phyloP scores from a whole-genome alignment of 2,888 invertebrate species.

The Strigamia maritima region DNA sequence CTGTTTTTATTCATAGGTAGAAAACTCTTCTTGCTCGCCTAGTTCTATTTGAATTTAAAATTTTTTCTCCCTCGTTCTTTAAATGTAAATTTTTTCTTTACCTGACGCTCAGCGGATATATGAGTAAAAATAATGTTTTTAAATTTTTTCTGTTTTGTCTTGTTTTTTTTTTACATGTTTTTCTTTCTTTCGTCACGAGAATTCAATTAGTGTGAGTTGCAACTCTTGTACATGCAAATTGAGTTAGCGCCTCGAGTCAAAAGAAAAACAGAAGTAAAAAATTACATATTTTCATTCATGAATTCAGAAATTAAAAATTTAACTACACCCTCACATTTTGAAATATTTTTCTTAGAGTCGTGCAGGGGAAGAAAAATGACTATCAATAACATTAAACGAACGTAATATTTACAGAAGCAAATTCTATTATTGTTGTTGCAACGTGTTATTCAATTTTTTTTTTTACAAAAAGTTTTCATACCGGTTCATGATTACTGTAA shows the following conservation, averaged over 20 bases:
- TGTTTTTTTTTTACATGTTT: neutral
- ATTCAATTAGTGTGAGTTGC: conserved; percentile 4
- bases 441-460: no score
- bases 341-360: neutral
- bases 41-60: neutral
- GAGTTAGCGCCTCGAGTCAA: neutral
- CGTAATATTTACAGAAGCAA: no score
- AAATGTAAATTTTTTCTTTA: neutral
- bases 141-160: neutral
- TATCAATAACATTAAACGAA: no score
- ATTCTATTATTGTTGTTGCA: no score
- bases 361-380: neutral
- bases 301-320: conserved; percentile 4
- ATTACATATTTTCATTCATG: neutral
- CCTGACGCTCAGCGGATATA: neutral
- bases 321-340: neutral
- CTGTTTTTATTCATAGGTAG: neutral
- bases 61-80: neutral
- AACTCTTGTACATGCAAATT: conserved; percentile 4
- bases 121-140: neutral
- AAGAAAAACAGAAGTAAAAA: neutral
- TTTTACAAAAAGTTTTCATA: no score
- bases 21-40: neutral
- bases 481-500: no score
- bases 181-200: conserved; percentile 4